Base-by-base conservation (phyloP, 2,113 vertebrate genomes). In the Ovis canadensis region DNA sequence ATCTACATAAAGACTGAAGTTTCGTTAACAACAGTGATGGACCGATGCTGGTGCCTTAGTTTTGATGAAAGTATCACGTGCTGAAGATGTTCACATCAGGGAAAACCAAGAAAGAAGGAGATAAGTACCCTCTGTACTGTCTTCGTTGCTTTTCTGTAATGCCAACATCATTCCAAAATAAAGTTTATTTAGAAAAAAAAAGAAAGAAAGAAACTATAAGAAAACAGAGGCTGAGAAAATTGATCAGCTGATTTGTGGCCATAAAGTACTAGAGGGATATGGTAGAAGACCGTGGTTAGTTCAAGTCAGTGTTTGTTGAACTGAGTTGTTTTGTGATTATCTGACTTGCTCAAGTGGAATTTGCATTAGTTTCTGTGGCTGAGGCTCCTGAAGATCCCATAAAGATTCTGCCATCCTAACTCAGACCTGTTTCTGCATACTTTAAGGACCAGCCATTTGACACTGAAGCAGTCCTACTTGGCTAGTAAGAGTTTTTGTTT, bases 401-500 rank as follows among this genome's bases (percentile, higher is more conserved):
- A 98, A 0, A 0, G 3, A 92, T 97, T 98, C 93, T 97, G 93
- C 98, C 95, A 97, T 81, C 0, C 0, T 83, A 93, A 40, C 83
- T 97, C 98, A 96, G 96, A 74, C 95, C 91, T 95, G 96, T 97
- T 91, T 98, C 96, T 97, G 74, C 94, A 78, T 96, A 80, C 77
- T 98, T 97, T 96, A 97, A 95, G 97, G 97, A 96, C 98, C 98
- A 97, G 43, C 85, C 3, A 0, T 27, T 83, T 95, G 97, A 98
- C 95, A 96, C 80, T 96, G 98, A 98, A 96, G 96, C 7, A 96
- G 80, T 97, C 98, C 96, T 97, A 23, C 50, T 67, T 85, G 59
- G 71, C 98, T 96, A 97, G 94, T 97, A 96, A 97, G 95, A 98
- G 78, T 92, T 98, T 98, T 97, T 96, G 88, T 84, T 98, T 92